phyloP scores from a whole-genome alignment of 2,888 invertebrate genomes.

The Homarus gammarus region DNA sequence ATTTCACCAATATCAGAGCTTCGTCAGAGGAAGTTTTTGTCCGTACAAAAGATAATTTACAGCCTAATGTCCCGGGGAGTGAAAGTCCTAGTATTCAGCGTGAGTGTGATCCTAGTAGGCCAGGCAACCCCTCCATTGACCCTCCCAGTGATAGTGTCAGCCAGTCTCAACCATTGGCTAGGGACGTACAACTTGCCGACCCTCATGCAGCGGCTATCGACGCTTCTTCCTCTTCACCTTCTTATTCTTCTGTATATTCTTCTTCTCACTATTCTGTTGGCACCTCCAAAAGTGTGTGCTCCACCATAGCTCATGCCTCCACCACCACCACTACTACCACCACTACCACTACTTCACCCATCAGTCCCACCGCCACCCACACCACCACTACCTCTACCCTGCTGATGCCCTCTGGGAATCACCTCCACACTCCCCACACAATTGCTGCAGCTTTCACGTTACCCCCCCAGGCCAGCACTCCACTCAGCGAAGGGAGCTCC shows the following conservation, averaged over 20 bases:
- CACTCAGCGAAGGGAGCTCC: conserved; percentile 61
- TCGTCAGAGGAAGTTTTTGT: conserved; percentile 27
- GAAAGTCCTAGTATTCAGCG: conserved; percentile 37
- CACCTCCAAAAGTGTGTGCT: conserved; percentile 43
- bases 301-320: conserved; percentile 54
- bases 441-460: conserved; percentile 64
- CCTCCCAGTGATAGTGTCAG: conserved; percentile 47
- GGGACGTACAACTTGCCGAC: conserved; percentile 61
- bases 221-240: conserved; percentile 45
- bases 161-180: conserved; percentile 44
- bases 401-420: conserved; percentile 40
- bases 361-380: conserved; percentile 16
- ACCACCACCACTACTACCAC: conserved; percentile 45
- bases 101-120: conserved; percentile 32
- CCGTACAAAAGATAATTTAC: conserved; percentile 26
- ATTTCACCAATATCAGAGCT: conserved; percentile 36
- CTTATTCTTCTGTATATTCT: conserved; percentile 42
- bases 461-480: conserved; percentile 69
- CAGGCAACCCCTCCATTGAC: conserved; percentile 33
- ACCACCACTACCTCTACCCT: conserved; percentile 26
- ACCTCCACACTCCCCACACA: conserved; percentile 50
- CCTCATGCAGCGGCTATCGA: conserved; percentile 46
- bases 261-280: conserved; percentile 42
- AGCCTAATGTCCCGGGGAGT: conserved; percentile 35
- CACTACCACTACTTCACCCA: conserved; percentile 23